A percentile compares a stretch with the other conserved stretches of the same genome.
phyloP scores from a whole-genome alignment of 2,888 invertebrate species.

The Temnothorax rugatulus region DNA sequence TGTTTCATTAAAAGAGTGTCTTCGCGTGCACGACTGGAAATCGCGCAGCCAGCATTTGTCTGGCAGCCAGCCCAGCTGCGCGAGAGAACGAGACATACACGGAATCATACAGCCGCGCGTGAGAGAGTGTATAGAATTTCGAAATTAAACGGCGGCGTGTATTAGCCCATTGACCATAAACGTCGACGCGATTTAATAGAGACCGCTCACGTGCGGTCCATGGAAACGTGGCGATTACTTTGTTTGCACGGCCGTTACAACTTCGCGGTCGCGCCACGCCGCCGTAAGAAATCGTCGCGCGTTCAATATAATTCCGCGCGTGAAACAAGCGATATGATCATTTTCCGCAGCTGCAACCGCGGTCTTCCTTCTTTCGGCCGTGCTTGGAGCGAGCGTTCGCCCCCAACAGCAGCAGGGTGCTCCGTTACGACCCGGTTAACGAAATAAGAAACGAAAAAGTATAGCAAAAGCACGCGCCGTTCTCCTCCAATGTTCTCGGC shows the following conservation, averaged over 20 bases:
- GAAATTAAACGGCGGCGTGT: slow-evolving; percentile 27
- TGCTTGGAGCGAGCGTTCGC: neutral
- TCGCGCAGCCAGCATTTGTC: slow-evolving; percentile 8
- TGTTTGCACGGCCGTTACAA: slow-evolving; percentile 34
- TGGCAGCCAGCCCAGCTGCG: neutral
- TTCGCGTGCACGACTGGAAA: neutral
- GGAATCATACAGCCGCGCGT: neutral
- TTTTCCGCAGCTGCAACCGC: slow-evolving; percentile 52
- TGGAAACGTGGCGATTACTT: slow-evolving; percentile 44
- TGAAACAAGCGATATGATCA: slow-evolving; percentile 49
- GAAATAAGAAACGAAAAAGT: slow-evolving; percentile 44
- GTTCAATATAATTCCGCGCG: slow-evolving; percentile 38
- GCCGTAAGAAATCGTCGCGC: slow-evolving; percentile 44
- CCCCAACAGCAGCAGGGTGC: neutral
- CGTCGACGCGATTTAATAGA: slow-evolving; percentile 46
- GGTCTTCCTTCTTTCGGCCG: slow-evolving; percentile 12
- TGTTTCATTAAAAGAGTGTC: neutral
- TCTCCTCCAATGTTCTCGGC: slow-evolving; percentile 16
- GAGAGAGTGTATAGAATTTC: neutral
- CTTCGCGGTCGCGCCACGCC: neutral
- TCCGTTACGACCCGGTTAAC: slow-evolving; percentile 46
- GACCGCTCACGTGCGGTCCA: slow-evolving; percentile 38
- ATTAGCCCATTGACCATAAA: slow-evolving; percentile 35
- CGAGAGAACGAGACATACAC: neutral
- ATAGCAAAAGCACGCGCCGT: slow-evolving; percentile 10